Conservation (phyloP, 1,140 invertebrate genomes). For the Hirudo medicinalis region DNA sequence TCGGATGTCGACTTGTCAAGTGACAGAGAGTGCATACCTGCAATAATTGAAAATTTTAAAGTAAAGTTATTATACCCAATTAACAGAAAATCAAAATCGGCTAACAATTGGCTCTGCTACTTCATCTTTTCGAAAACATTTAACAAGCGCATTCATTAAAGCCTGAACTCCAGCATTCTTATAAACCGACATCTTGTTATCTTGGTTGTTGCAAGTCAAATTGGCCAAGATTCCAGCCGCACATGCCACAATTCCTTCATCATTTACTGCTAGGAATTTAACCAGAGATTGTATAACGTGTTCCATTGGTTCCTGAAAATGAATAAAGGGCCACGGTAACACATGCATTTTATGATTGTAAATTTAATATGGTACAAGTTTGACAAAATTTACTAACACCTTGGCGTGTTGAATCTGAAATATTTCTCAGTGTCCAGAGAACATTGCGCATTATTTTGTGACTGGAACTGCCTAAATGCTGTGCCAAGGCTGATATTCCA, state of each 20-base stretch:
- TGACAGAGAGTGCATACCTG: conserved; percentile 81
- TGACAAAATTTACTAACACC: conserved; percentile 29
- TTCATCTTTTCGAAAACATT: conserved; percentile 87
- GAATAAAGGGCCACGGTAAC: background rate
- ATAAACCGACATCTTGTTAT: conserved; percentile 79
- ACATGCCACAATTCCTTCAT: conserved; percentile 80
- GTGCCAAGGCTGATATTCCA: conserved; percentile 87
- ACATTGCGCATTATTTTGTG: conserved; percentile 88
- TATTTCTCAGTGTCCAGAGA: conserved; percentile 87
- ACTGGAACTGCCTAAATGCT: conserved; percentile 81
- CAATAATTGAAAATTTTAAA: too few relatives aligned
- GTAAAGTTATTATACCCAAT: background rate
- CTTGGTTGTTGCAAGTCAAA: conserved; percentile 94
- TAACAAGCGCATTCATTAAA: conserved; percentile 78
- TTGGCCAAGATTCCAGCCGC: conserved; percentile 95
- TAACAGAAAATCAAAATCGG: conserved; percentile 19
- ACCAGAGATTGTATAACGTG: conserved; percentile 74
- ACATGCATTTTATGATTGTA: too few relatives aligned
- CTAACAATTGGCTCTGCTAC: conserved; percentile 84
- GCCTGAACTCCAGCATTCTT: conserved; percentile 89
- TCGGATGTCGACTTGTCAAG: conserved; percentile 81
- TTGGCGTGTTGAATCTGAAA: conserved; percentile 96
- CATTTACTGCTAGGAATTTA: conserved; percentile 69
- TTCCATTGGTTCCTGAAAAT: conserved; percentile 60
- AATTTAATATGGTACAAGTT: too few relatives aligned